A percentile compares a stretch with the other conserved stretches of the same genome.
These are phyloP conservation scores for Patella depressa DNA, from an alignment of 2,888 invertebrate genomes.

Conservation along the genomic window DNA sequence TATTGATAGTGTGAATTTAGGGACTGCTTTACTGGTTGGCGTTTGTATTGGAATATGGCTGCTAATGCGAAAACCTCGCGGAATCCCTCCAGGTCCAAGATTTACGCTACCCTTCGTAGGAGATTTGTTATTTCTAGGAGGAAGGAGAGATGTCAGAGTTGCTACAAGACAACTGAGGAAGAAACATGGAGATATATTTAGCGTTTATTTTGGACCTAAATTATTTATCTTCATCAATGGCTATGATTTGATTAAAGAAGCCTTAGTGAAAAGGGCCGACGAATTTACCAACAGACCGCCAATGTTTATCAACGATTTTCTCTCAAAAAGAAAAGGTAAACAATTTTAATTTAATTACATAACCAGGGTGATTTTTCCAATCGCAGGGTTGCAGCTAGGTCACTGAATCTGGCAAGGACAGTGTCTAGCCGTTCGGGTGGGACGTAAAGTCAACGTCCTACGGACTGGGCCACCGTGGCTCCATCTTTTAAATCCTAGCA, in stretches of 20 bases:
- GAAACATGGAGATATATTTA: constrained; percentile 45
- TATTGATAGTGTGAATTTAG: too few species aligned
- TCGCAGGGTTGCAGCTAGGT: too few species aligned
- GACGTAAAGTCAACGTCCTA: too few species aligned
- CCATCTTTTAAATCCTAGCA: too few species aligned
- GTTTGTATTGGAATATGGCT: neutral
- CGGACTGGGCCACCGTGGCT: too few species aligned
- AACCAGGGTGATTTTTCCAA: too few species aligned
- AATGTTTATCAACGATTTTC: constrained; percentile 16
- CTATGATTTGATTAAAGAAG: constrained; percentile 40
- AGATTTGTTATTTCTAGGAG: neutral
- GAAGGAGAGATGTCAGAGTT: constrained; percentile 22
- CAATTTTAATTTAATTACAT: too few species aligned
- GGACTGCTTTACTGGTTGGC: neutral
- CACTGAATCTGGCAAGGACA: too few species aligned
- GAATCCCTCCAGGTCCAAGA: constrained; percentile 17
- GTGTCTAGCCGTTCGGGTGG: too few species aligned
- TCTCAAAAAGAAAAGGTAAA: too few species aligned
- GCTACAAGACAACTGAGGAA: constrained; percentile 38
- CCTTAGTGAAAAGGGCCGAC: constrained; percentile 42
- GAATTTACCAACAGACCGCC: constrained; percentile 44
- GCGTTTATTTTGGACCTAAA: constrained; percentile 42
- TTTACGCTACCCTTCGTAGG: constrained; percentile 17
- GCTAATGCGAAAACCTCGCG: constrained; percentile 3
- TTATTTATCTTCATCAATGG: constrained; percentile 46